phyloP scores from a whole-genome alignment of 2,113 vertebrate genomes.

The Bos indicus region DNA sequence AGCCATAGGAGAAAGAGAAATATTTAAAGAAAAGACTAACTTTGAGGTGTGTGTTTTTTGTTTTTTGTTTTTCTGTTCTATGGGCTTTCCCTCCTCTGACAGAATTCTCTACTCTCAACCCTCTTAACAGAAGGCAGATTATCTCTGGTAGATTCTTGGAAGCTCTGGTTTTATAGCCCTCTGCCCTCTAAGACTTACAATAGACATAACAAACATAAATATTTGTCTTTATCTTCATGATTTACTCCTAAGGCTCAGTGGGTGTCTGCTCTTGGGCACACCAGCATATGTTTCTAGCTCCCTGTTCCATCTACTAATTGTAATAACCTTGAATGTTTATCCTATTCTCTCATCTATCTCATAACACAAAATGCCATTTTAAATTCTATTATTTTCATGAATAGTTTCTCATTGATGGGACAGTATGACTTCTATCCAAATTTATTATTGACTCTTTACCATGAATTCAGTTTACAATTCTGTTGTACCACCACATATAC shows the following conservation, averaged over 20 bases:
- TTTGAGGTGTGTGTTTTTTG: not conserved
- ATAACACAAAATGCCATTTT: not conserved
- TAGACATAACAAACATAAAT: not conserved
- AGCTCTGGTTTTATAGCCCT: not conserved
- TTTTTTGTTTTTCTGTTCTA: not conserved
- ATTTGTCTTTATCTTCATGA: not conserved
- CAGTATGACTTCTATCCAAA: not conserved
- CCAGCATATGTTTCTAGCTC: not conserved
- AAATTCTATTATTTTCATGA: not conserved
- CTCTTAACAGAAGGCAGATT: not conserved
- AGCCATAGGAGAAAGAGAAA: not conserved
- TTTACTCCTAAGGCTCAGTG: not conserved
- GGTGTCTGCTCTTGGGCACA: not conserved
- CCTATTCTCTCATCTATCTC: not conserved
- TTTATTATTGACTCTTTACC: not conserved
- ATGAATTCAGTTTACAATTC: not conserved
- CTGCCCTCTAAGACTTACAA: not conserved
- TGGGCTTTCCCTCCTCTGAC: not conserved
- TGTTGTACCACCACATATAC: not conserved
- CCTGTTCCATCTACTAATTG: not conserved
- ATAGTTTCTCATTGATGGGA: not conserved
- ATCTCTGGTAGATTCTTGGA: not conserved
- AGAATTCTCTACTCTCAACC: not conserved
- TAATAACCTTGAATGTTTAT: not conserved
- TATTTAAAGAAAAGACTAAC: slow-evolving; percentile 22